phyloP scores from a whole-genome alignment of 2,113 vertebrate species.

The Tonatia bakeri region DNA sequence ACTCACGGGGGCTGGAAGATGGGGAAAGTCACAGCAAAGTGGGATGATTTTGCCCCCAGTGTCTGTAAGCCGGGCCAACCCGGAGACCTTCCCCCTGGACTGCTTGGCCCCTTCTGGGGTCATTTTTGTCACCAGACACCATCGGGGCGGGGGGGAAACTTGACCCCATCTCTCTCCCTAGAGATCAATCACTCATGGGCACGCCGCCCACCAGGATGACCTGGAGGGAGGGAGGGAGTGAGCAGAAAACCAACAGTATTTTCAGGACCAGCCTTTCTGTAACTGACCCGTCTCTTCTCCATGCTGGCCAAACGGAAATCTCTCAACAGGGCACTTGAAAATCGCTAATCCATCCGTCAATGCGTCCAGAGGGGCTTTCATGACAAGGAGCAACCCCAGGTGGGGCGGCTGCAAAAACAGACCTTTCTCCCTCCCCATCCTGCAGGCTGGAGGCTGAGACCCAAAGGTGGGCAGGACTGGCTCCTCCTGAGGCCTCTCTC shows the following conservation, averaged over 20 bases:
- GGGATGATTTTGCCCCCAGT: accelerated
- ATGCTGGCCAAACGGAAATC: accelerated
- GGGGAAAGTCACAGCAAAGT: accelerated
- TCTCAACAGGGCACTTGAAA: accelerated
- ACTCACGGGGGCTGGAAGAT: accelerated
- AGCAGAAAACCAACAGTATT: accelerated
- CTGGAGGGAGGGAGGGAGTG: accelerated
- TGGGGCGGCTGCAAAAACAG: accelerated
- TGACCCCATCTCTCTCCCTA: neutral
- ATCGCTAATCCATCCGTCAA: accelerated
- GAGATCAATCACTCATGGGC: accelerated
- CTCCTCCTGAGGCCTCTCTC: too few relatives aligned
- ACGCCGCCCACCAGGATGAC: accelerated
- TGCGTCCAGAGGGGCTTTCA: accelerated
- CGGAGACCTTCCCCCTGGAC: accelerated
- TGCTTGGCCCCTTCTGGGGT: too few relatives aligned
- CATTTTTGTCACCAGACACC: too few relatives aligned
- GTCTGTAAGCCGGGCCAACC: neutral
- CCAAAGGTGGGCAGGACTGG: neutral
- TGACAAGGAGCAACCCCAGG: accelerated
- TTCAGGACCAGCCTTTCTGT: accelerated
- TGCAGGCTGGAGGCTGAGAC: neutral
- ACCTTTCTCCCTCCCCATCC: too few relatives aligned
- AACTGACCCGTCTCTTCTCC: accelerated
- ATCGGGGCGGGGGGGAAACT: accelerated